Conservation (phyloP, 2,113 vertebrate species). For the Cichladusa arquata region DNA sequence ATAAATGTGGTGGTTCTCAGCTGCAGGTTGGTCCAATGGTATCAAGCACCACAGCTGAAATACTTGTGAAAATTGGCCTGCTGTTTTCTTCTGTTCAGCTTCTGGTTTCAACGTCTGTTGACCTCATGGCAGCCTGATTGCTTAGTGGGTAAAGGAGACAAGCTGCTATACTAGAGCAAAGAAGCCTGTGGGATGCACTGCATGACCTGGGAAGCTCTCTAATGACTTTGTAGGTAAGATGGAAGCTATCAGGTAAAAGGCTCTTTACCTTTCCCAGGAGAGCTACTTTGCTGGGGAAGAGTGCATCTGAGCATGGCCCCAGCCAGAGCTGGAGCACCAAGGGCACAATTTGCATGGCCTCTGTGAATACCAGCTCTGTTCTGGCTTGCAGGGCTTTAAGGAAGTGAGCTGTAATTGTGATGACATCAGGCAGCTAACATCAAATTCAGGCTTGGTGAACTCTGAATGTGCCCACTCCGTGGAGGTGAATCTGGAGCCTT, state of each 20-base stretch:
- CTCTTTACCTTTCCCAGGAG: background rate
- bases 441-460: background rate
- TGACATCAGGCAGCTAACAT: conserved; percentile 15
- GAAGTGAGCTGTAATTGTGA: background rate
- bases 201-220: background rate
- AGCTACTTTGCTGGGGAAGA: background rate
- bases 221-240: background rate
- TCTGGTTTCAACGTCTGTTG: background rate
- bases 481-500: background rate
- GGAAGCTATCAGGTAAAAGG: background rate
- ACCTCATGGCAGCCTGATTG: background rate
- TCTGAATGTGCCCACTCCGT: background rate
- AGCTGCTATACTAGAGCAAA: background rate
- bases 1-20: background rate
- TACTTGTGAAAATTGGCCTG: background rate
- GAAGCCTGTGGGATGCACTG: background rate
- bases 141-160: background rate
- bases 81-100: background rate
- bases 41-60: background rate
- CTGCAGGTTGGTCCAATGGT: fast-evolving
- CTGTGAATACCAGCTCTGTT: background rate
- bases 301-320: background rate
- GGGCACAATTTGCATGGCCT: background rate
- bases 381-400: conserved; percentile 15
- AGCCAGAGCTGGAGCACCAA: background rate